phyloP scores from a whole-genome alignment of 2,888 invertebrate genomes.

The Agrypnus murinus region DNA sequence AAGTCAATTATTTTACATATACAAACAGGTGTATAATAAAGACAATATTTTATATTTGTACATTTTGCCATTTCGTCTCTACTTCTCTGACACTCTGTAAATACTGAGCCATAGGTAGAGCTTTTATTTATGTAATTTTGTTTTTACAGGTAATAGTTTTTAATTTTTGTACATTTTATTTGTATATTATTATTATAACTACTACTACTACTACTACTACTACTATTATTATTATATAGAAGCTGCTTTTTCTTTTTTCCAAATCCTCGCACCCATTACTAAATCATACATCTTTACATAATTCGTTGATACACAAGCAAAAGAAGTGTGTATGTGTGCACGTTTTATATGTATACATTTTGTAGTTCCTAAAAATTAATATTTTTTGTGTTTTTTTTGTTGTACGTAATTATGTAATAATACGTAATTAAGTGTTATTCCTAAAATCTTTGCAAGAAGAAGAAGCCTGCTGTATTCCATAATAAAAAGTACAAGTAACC shows the following conservation, averaged over 20 bases:
- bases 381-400: conserved; percentile 50
- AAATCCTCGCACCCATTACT: conserved; percentile 27
- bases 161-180: conserved; percentile 45
- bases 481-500: conserved; percentile 48
- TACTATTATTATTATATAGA: conserved; percentile 25
- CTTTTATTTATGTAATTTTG: conserved; percentile 38
- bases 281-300: conserved; percentile 39
- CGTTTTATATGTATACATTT: conserved; percentile 52
- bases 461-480: conserved; percentile 42
- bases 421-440: conserved; percentile 47
- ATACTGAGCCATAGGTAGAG: conserved; percentile 41
- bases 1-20: conserved; percentile 57
- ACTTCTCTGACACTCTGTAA: conserved; percentile 43
- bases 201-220: no score
- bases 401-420: conserved; percentile 46
- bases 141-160: conserved; percentile 42
- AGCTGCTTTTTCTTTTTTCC: conserved; percentile 28
- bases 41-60: conserved; percentile 57
- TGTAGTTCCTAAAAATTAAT: conserved; percentile 59
- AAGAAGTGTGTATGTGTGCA: conserved; percentile 41
- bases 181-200: conserved; percentile 25
- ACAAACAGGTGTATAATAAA: conserved; percentile 54
- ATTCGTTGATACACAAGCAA: conserved; percentile 39
- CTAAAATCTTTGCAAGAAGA: conserved; percentile 46
- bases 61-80: conserved; percentile 41